Base-by-base conservation (phyloP, 2,888 invertebrate genomes). In the Anthrax anthrax region DNA sequence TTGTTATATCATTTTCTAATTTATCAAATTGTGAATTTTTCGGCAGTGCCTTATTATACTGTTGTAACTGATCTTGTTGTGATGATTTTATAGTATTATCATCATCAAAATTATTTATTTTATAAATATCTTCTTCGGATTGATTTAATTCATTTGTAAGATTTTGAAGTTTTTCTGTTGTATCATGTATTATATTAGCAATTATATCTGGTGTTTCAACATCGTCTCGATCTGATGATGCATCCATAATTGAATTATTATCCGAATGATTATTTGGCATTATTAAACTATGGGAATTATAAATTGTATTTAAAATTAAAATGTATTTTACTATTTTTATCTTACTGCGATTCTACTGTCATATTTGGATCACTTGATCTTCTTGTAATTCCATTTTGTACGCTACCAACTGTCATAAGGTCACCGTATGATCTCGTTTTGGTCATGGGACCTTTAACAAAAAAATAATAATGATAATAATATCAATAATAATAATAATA, bases 401-500 rank as follows among this genome's bases (percentile, higher is more conserved):
- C 62, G 46, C 70, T 64, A 23, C 76, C 76, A 47, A 79, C 81
- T 49, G 74, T 78, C 53, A 82, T 72, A 47, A 91, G 70, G 66
- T 91, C 86, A 52, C 88, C 89, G 64, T 85, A 89, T 1, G 90
- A 90, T 56, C 88, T 74, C 18, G 89, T 88, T 63, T 89, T 89
- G 1, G 79, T 80, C 80, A 85, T 80, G 50, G 77, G 63, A 48
- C 77, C 77, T 61, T 43, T 3, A 53, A 45, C 16, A 36, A 36
- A 42, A 37, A 42, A 13, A 17, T 6, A 42, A 18, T 23, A 2
- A 37, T 29, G 1, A 36, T 23, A 6, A n/a, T n/a, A n/a, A n/a
- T n/a, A n/a, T n/a, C n/a, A n/a, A n/a, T n/a, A n/a, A n/a, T n/a
- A n/a, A n/a, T 39, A 43, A 36, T n/a, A 10, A n/a, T n/a, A n/a